phyloP scores from a whole-genome alignment of 2,113 vertebrate species.

The Lycaon pictus region DNA sequence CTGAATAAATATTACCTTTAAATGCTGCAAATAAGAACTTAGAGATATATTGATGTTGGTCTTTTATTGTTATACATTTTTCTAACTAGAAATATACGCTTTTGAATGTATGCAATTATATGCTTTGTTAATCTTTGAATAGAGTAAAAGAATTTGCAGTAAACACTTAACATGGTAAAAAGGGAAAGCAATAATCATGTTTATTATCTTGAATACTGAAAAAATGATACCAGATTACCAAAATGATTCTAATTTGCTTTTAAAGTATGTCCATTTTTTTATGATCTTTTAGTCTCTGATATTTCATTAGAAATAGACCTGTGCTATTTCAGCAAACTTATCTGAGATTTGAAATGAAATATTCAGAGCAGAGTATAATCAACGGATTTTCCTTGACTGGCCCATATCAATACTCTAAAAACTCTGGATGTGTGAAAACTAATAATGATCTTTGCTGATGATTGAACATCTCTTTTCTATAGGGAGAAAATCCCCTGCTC shows the following conservation, averaged over 20 bases:
- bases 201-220: conserved; percentile 65
- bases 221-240: conserved; percentile 59
- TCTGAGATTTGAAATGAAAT: conserved; percentile 53
- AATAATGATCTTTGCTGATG: background rate
- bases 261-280: conserved; percentile 52
- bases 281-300: conserved; percentile 32
- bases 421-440: background rate
- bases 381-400: background rate
- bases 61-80: conserved; percentile 60
- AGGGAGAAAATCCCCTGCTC: background rate
- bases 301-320: conserved; percentile 1
- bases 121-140: conserved; percentile 73
- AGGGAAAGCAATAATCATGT: conserved; percentile 70
- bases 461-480: background rate
- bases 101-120: conserved; percentile 70
- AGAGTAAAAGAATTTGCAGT: conserved; percentile 52
- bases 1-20: conserved; percentile 22
- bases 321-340: conserved; percentile 43
- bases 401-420: background rate
- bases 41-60: conserved; percentile 20
- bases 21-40: conserved; percentile 1
- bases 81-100: conserved; percentile 69
- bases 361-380: background rate
- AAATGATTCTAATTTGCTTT: conserved; percentile 72
- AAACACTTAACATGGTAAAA: conserved; percentile 68